These are phyloP conservation scores for Phenacoccus solenopsis DNA, from an alignment of 1,140 invertebrate genomes.

Conservation along the genomic window DNA sequence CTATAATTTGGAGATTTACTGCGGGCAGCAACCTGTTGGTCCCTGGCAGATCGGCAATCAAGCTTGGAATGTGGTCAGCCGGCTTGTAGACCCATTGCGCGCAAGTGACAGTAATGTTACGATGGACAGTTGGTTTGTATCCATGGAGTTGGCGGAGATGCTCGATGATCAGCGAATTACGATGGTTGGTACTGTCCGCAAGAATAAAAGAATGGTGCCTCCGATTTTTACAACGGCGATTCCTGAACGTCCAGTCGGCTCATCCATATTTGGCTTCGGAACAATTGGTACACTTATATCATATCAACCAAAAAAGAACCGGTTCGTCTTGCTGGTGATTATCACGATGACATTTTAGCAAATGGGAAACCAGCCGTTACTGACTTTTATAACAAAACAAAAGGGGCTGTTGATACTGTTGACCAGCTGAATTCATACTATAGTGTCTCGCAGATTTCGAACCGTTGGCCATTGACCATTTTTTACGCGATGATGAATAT, in stretches of 20 bases:
- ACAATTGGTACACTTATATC: not conserved
- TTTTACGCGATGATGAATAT: not conserved
- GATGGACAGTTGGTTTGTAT: conserved; percentile 34
- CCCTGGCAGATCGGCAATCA: conserved; percentile 20
- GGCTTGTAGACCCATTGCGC: conserved; percentile 16
- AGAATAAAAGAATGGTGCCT: conserved; percentile 36
- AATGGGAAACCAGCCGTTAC: not conserved
- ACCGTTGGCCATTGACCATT: not conserved
- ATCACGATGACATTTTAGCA: no score
- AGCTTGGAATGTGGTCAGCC: conserved; percentile 21
- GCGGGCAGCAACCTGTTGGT: conserved; percentile 15
- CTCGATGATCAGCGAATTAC: conserved; percentile 31
- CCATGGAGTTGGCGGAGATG: conserved; percentile 30
- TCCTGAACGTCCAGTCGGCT: not conserved
- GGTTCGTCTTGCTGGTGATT: no score
- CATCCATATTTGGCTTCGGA: not conserved
- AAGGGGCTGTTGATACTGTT: conserved; percentile 23
- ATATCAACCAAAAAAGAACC: no score
- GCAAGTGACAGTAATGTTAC: not conserved
- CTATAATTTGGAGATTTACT: conserved; percentile 28
- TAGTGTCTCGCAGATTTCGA: conserved; percentile 21
- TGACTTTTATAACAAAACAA: conserved; percentile 23
- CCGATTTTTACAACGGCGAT: conserved; percentile 23
- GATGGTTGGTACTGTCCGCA: conserved; percentile 35
- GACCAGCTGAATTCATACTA: conserved; percentile 27